A percentile compares a stretch with the other conserved stretches of the same genome.
Conservation (phyloP, 2,888 invertebrate species). For the Eupithecia exiguata region DNA sequence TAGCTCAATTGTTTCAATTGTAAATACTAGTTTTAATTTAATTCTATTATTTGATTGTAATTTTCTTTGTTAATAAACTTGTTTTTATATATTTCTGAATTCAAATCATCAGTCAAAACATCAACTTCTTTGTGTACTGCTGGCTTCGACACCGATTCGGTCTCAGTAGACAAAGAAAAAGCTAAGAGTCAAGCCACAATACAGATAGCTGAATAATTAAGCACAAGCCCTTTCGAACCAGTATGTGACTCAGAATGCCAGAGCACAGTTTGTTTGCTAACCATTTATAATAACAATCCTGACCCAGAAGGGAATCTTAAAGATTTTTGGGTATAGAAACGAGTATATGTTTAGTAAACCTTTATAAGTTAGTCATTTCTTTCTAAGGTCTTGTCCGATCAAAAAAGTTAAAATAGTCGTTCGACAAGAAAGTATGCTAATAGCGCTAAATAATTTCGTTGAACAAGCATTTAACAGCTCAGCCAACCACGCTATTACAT, state of each 20-base stretch:
- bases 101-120: neutral
- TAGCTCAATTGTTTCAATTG: no score
- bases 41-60: no score
- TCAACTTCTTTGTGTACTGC: neutral
- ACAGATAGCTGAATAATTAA: slow-evolving; percentile 7
- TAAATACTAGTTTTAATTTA: no score
- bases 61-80: no score
- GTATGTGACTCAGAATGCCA: slow-evolving; percentile 10
- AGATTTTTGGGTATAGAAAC: slow-evolving; percentile 7
- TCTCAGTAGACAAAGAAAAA: slow-evolving; percentile 1
- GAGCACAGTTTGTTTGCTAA: neutral
- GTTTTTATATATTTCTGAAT: neutral
- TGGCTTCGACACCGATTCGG: neutral
- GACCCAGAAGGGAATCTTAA: slow-evolving; percentile 4
- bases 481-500: slow-evolving; percentile 57
- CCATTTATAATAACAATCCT: slow-evolving; percentile 7
- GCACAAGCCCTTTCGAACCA: slow-evolving; percentile 11
- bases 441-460: slow-evolving; percentile 62
- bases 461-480: slow-evolving; percentile 63
- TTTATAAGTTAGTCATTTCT: neutral
- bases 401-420: neutral
- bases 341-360: neutral
- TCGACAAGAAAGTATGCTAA: slow-evolving; percentile 52
- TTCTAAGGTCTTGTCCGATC: neutral
- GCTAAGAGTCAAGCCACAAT: neutral